A percentile compares a stretch with the other conserved stretches of the same genome.
Conservation (phyloP, 2,888 invertebrate species). For the Ormyrus thymus region DNA sequence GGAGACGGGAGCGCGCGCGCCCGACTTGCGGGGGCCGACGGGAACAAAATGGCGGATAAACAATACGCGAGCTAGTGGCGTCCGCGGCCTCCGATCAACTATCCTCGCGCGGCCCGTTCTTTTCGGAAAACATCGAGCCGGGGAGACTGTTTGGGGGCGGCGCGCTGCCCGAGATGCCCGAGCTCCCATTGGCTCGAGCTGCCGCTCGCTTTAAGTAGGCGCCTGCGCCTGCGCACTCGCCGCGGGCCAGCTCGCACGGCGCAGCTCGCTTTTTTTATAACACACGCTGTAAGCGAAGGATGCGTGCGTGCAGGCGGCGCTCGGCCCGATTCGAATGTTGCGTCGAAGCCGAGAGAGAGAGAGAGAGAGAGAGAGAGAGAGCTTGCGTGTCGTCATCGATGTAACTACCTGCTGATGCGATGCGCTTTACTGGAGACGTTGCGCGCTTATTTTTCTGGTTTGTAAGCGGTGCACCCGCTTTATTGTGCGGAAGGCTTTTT, state of each 20-base stretch:
- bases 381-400: no score
- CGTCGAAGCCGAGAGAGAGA: neutral
- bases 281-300: neutral
- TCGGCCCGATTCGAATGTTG: neutral
- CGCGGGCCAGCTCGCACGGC: neutral
- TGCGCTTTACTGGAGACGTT: no score
- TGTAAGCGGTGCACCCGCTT: no score
- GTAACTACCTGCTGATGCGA: no score
- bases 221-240: neutral
- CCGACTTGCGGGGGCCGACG: neutral
- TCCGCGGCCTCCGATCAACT: neutral
- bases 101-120: neutral
- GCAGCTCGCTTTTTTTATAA: neutral
- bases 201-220: neutral
- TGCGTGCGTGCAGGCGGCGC: neutral
- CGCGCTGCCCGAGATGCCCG: constrained; percentile 7
- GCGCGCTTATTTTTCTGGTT: no score
- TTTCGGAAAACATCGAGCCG: constrained; percentile 19
- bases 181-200: constrained; percentile 11
- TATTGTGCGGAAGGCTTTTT: no score
- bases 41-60: constrained; percentile 70
- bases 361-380: no score
- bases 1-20: constrained; percentile 61
- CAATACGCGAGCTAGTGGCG: constrained; percentile 56
- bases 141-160: constrained; percentile 36